Conservation (phyloP, 2,113 vertebrate genomes). For the Chionodraco myersi region DNA sequence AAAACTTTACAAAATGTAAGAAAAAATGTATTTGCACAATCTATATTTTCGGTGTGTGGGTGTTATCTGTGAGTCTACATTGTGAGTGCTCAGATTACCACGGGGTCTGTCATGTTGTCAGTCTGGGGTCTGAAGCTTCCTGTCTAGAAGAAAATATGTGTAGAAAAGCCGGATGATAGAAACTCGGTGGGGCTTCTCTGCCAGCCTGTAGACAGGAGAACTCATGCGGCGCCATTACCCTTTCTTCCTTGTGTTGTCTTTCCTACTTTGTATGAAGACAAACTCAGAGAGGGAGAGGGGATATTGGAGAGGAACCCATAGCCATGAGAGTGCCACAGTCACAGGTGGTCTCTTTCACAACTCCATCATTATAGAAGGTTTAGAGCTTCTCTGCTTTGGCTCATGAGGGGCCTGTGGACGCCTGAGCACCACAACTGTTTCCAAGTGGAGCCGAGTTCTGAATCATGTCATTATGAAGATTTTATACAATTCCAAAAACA, state of each 20-base stretch:
- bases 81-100: conserved; percentile 15
- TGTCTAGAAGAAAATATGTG: conserved; percentile 41
- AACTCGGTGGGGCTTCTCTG: conserved; percentile 54
- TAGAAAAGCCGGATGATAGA: conserved; percentile 55
- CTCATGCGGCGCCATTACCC: conserved; percentile 67
- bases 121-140: conserved; percentile 42
- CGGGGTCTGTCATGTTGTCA: conserved; percentile 29
- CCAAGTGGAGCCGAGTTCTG: conserved; percentile 37
- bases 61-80: conserved; percentile 13
- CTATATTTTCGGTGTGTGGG: background rate
- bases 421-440: conserved; percentile 41
- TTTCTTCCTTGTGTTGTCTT: conserved; percentile 65
- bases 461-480: conserved; percentile 55
- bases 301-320: conserved; percentile 45
- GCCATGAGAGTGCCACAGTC: conserved; percentile 45
- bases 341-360: conserved; percentile 63
- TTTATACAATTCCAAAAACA: conserved; percentile 56
- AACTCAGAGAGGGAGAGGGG: conserved; percentile 28
- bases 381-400: conserved; percentile 38
- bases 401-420: conserved; percentile 31
- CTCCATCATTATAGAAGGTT: conserved; percentile 56
- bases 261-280: conserved; percentile 51
- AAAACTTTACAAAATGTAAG: background rate
- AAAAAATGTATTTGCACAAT: background rate
- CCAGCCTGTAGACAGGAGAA: conserved; percentile 47